These are phyloP conservation scores for Peromyscus aztecus DNA, from an alignment of 2,797 vertebrate genomes.

Conservation along the genomic window DNA sequence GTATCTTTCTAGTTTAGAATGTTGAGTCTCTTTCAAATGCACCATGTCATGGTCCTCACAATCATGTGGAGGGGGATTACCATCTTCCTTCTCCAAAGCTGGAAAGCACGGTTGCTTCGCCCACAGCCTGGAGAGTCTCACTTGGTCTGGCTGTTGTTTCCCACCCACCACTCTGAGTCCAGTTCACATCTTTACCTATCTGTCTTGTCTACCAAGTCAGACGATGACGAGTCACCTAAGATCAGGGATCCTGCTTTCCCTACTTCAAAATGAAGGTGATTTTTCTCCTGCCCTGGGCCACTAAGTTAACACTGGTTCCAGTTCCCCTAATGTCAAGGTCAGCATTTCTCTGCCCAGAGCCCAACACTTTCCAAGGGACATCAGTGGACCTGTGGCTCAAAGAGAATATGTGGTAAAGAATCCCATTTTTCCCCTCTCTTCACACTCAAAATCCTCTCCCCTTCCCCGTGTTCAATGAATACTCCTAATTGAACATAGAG, in stretches of 20 bases:
- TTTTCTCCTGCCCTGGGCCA: neutral
- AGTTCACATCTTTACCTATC: neutral
- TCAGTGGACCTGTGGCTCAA: neutral
- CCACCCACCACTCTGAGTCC: neutral
- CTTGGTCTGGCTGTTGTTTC: neutral
- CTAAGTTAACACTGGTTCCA: neutral
- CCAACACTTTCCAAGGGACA: neutral
- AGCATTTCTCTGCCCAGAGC: neutral
- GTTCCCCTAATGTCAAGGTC: neutral
- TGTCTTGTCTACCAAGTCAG: constrained; percentile 9
- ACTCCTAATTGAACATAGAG: neutral
- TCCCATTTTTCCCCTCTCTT: neutral
- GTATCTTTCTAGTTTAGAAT: neutral
- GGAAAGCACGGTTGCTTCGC: neutral
- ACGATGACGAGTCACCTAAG: neutral
- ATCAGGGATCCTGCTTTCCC: neutral
- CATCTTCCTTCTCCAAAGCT: neutral
- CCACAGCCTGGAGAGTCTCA: neutral
- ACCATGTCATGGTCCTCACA: neutral
- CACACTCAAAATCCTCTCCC: neutral
- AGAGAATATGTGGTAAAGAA: neutral
- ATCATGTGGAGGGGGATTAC: neutral
- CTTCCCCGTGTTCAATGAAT: neutral
- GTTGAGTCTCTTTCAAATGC: neutral
- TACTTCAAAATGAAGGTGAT: neutral